These are phyloP conservation scores for Cremastinae sp. DNA, from an alignment of 2,888 invertebrate genomes.

Conservation along the genomic window DNA sequence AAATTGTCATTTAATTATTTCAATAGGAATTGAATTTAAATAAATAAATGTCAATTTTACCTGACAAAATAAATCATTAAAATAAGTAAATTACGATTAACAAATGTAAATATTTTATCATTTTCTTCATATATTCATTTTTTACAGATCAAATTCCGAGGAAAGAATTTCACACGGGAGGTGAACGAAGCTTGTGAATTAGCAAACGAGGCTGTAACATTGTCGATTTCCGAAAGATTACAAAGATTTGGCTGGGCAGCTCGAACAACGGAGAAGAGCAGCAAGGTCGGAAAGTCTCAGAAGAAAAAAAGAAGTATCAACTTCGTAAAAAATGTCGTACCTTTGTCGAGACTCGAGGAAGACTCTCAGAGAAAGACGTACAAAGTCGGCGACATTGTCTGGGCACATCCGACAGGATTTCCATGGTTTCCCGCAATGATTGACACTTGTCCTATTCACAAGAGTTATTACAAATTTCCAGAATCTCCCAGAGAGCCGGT, in stretches of 20 bases:
- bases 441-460: conserved; percentile 84
- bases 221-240: neutral
- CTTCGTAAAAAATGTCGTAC: neutral
- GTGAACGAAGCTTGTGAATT: conserved; percentile 13
- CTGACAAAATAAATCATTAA: no score
- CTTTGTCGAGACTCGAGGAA: conserved; percentile 73
- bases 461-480: conserved; percentile 55
- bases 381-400: conserved; percentile 86
- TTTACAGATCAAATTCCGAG: conserved; percentile 22
- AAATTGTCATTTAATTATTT: neutral
- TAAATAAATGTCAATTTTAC: neutral
- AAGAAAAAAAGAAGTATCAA: neutral
- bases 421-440: conserved; percentile 90
- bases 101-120: neutral
- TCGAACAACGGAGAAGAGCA: neutral
- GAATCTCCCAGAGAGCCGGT: conserved; percentile 55
- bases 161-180: neutral
- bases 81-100: no score
- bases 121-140: neutral
- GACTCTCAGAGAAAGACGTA: conserved; percentile 83
- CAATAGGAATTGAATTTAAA: neutral
- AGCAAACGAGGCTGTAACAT: conserved; percentile 1
- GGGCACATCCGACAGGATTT: conserved; percentile 84
- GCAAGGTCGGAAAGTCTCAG: no score
- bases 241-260: neutral